These are phyloP conservation scores for Neria commutata DNA, from an alignment of 2,888 invertebrate genomes.

Conservation along the genomic window DNA sequence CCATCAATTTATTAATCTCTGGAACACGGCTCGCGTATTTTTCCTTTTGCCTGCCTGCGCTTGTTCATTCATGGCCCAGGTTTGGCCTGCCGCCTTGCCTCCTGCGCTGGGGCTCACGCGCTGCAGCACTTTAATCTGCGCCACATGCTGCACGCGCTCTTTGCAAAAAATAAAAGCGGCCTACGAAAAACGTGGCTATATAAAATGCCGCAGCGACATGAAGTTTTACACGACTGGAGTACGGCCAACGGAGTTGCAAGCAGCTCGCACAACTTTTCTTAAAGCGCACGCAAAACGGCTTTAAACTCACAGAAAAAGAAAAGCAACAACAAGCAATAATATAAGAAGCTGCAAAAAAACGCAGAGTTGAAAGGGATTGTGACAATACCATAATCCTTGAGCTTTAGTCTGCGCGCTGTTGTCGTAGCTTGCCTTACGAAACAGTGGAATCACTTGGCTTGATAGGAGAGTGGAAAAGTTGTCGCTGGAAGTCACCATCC, in stretches of 20 bases:
- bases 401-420: not conserved
- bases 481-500: no score
- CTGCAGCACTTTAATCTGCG: constrained; percentile 45
- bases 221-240: constrained; percentile 29
- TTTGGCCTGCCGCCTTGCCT: constrained; percentile 17
- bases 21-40: constrained; percentile 57
- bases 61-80: constrained; percentile 32
- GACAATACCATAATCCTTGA: not conserved
- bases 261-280: constrained; percentile 10
- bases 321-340: no score
- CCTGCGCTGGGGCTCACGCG: constrained; percentile 14
- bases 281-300: not conserved
- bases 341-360: not conserved
- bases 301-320: no score
- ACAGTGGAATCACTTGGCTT: no score
- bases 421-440: no score
- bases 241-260: not conserved
- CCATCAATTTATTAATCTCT: constrained; percentile 64
- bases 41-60: constrained; percentile 32
- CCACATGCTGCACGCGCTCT: constrained; percentile 19
- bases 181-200: constrained; percentile 2
- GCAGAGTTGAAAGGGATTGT: not conserved
- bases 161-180: constrained; percentile 32
- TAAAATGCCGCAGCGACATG: constrained; percentile 36
- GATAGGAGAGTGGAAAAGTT: no score